Conservation (phyloP, 2,888 invertebrate species). For the Agriopis leucophaearia region DNA sequence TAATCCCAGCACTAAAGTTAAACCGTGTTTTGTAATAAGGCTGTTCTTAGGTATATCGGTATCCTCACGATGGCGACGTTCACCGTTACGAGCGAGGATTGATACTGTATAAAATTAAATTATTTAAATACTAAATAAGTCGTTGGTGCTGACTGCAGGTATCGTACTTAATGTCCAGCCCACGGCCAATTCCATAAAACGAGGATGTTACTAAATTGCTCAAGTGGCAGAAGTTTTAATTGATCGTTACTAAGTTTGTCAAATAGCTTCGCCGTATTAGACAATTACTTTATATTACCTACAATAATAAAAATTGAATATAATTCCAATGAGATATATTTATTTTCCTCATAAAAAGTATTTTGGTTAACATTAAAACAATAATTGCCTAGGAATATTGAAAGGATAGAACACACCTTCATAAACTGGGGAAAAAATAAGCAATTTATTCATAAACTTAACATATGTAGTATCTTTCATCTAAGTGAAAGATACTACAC, state of each 20-base stretch:
- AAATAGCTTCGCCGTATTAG: background rate
- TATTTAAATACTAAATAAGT: no score
- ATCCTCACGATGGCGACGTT: no score
- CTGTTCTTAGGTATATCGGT: no score
- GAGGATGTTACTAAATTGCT: background rate
- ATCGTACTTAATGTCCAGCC: no score
- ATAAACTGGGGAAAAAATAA: background rate
- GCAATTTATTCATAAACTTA: slow-evolving; percentile 9
- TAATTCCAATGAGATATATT: no score
- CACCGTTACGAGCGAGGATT: no score
- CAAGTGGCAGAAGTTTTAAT: background rate
- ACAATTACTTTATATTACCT: background rate
- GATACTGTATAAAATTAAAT: no score
- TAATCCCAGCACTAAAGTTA: no score
- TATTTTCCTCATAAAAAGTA: background rate
- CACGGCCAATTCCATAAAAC: background rate
- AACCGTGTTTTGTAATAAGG: no score
- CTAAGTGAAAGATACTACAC: no score
- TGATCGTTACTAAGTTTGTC: background rate
- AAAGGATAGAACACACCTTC: background rate
- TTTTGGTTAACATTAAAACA: background rate
- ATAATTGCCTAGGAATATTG: background rate
- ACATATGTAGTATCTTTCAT: no score
- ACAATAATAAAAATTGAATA: background rate
- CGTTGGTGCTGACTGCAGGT: no score